These are phyloP conservation scores for Tyto alba DNA, from an alignment of 2,113 vertebrate genomes.

Conservation along the genomic window DNA sequence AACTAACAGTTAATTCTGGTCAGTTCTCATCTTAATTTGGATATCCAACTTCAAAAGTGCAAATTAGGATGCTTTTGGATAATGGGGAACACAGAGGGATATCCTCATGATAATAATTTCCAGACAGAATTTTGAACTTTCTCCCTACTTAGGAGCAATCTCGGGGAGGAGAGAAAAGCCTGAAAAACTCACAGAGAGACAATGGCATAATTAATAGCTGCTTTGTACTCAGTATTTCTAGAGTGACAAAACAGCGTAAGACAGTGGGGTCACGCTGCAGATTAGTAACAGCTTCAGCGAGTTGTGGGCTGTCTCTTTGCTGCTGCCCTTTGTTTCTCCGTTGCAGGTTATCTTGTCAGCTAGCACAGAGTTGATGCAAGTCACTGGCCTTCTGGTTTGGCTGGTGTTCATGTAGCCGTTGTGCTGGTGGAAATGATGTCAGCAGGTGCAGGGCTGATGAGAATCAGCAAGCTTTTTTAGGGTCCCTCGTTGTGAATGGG, in stretches of 20 bases:
- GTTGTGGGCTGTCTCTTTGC: background rate
- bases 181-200: background rate
- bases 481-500: accelerated
- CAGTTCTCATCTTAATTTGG: background rate
- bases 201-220: background rate
- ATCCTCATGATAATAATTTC: background rate
- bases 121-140: background rate
- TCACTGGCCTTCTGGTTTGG: background rate
- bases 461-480: background rate
- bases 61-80: background rate
- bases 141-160: background rate
- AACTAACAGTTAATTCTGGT: background rate
- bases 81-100: background rate
- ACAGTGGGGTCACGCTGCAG: background rate
- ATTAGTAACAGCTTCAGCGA: background rate
- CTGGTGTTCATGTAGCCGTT: accelerated
- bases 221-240: background rate
- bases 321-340: background rate
- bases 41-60: background rate
- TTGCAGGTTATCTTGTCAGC: background rate
- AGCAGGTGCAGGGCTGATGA: background rate
- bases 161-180: background rate
- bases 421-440: background rate
- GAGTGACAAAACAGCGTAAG: background rate
- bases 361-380: background rate